Evolutionary conservation across 2,113 vertebrate species (phyloP), one percentile per base, ranked within the genome.

Genomic region (Pseudolaguvia tuberculata): DNA sequence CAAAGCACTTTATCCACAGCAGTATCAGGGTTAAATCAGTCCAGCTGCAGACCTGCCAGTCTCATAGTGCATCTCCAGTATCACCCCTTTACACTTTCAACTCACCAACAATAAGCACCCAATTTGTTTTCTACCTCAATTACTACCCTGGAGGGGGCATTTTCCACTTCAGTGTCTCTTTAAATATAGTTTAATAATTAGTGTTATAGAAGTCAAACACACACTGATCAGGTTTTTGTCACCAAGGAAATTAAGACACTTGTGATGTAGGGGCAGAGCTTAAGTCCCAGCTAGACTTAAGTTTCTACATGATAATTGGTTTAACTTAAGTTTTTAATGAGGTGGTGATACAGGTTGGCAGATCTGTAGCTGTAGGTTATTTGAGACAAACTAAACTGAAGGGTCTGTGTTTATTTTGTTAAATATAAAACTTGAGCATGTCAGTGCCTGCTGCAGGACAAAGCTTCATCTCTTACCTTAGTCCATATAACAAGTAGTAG

Each of bases 401-500:
- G 31, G 31, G 31, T 79, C 76, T 78, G 23, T 84, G 75, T 48
- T 10, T 20, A 39, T 4, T 18, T 39, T 20, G 6, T 61, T 18
- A 39, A 21, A 39, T 80, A 79, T 81, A 69, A 70, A 80, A 56
- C 59, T 78, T 10, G 27, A 42, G 77, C 75, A 59, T 45, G 20
- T 39, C 70, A 79, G 85, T 81, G 70, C 83, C 88, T 81, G 72
- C 85, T 87, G 79, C 85, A 87, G 86, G 86, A 84, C 89, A 86
- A 86, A 84, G 86, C 86, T 82, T 57, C 52, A 51, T 67, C 72
- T 86, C 79, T 73, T 83, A 85, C 61, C 73, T 52, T 82, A 82
- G 76, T 82, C 70, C 88, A 87, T 90, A 90, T 91, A 91, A 91
- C 88, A 92, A 86, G 89, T 88, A 84, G 86, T 87, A 88, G 83